Base-by-base conservation (phyloP, 2,888 invertebrate genomes). In the Tipula lateralis region DNA sequence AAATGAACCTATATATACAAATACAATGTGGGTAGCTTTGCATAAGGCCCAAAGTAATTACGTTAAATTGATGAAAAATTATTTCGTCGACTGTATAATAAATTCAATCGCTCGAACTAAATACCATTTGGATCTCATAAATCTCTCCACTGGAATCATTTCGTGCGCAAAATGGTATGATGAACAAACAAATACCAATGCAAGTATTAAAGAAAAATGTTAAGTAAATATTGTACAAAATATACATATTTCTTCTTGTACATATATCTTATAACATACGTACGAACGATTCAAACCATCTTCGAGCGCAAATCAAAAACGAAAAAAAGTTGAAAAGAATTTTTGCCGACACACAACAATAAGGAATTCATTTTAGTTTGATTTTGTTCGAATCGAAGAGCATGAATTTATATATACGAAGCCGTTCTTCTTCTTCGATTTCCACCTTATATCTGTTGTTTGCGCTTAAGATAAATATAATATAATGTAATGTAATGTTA, bases 71-170 rank as follows among this genome's bases (percentile, higher is more conserved):
- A 19, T 12, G 19, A 24, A 66, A 66, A 66, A 66, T n/a, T 66
- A 9, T 66, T 66, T 66, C 66, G 9, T 3, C 3, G 66, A 24
- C 24, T 66, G 66, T 66, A 16, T 50, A 50, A 12, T 36, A 7
- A 12, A 32, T 13, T 0, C 19, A 4, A 66, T 66, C 66, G 66
- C 66, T 16, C 24, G 66, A 24, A 66, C 66, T 32, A 82, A 82
- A 82, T 30, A 32, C 82, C 82, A 82, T 83, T 83, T 83, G 30
- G 36, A 83, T 19, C 83, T 24, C 34, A 83, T 83, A 83, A 83
- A 83, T 83, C 83, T 83, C 83, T 83, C 83, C 19, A 34, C 34
- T 83, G 83, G 83, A 83, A 83, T 83, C 83, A 83, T 83, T 83
- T 83, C 83, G 83, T 83, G 83, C 83, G 34, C 30, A 82, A 82